Conservation (phyloP, 1,140 invertebrate species). For the Drosophila nigrodunni region DNA sequence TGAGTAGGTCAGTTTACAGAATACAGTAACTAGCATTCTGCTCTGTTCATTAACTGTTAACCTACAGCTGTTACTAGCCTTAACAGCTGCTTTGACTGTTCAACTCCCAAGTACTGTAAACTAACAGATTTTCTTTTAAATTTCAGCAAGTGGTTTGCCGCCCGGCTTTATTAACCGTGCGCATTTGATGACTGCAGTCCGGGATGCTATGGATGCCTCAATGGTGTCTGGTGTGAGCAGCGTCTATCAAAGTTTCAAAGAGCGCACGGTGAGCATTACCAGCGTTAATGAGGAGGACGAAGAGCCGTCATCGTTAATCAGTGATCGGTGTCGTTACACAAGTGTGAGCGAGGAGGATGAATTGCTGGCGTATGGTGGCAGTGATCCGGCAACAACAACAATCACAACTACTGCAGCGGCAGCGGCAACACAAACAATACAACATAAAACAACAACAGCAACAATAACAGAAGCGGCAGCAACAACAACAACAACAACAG, state of each 20-base stretch:
- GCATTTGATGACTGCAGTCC: slow-evolving; percentile 7
- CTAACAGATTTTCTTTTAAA: not conserved
- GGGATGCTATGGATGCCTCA: slow-evolving; percentile 52
- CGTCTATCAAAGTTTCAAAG: slow-evolving; percentile 69
- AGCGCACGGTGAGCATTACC: slow-evolving; percentile 77
- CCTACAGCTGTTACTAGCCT: not conserved
- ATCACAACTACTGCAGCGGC: slow-evolving; percentile 4
- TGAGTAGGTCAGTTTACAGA: too few species aligned
- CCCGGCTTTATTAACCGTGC: slow-evolving; percentile 18
- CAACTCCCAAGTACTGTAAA: not conserved
- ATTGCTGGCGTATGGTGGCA: slow-evolving; percentile 46
- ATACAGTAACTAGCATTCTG: not conserved
- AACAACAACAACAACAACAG: slow-evolving; percentile 26
- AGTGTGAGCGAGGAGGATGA: slow-evolving; percentile 82
- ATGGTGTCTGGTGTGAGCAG: slow-evolving; percentile 31
- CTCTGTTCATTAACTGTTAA: not conserved
- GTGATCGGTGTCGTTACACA: slow-evolving; percentile 78
- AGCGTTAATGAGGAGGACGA: slow-evolving; percentile 82
- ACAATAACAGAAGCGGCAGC: slow-evolving; percentile 49
- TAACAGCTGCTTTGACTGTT: slow-evolving; percentile 13
- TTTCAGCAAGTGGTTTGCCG: slow-evolving; percentile 33
- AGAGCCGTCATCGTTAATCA: slow-evolving; percentile 67
- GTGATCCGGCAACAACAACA: slow-evolving; percentile 15
- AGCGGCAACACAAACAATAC: slow-evolving; percentile 17
- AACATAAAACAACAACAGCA: slow-evolving; percentile 17